Percentiles rank a stretch among this genome's conserved stretches.
Evolutionary conservation across 2,113 vertebrate genomes (phyloP).

Genomic region (Hippocampus comes): DNA sequence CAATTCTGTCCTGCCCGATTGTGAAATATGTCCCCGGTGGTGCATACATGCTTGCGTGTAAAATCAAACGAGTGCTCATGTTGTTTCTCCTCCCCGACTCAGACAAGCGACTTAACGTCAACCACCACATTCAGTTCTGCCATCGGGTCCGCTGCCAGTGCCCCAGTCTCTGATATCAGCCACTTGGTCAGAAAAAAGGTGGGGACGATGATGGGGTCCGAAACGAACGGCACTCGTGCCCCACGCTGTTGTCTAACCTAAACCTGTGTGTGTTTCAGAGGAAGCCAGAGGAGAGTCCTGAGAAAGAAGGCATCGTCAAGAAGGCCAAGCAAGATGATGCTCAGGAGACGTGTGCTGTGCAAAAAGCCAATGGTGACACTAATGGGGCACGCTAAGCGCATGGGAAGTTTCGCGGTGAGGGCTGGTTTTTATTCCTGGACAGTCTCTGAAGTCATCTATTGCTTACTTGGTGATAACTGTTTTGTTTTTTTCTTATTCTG

Average conservation of each 20-base stretch:
- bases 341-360: background rate
- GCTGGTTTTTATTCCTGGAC: background rate
- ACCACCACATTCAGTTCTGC: background rate
- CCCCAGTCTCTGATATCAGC: conserved; percentile 57
- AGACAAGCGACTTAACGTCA: conserved; percentile 15
- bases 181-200: conserved; percentile 71
- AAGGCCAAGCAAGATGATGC: conserved; percentile 53
- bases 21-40: too few species aligned
- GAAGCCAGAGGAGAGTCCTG: conserved; percentile 67
- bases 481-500: background rate
- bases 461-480: background rate
- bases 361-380: conserved; percentile 23
- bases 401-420: conserved; percentile 34
- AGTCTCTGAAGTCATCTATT: background rate
- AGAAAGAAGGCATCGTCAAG: conserved; percentile 49
- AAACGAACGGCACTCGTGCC: background rate
- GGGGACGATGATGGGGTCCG: background rate
- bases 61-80: background rate
- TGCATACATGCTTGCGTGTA: too few species aligned
- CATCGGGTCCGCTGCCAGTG: conserved; percentile 8
- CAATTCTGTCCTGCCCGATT: too few species aligned
- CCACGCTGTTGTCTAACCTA: background rate
- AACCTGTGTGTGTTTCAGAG: conserved; percentile 41
- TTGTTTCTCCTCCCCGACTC: background rate
- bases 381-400: background rate